Base-by-base conservation (phyloP, 2,113 vertebrate species). In the Melanotaenia duboulayi region DNA sequence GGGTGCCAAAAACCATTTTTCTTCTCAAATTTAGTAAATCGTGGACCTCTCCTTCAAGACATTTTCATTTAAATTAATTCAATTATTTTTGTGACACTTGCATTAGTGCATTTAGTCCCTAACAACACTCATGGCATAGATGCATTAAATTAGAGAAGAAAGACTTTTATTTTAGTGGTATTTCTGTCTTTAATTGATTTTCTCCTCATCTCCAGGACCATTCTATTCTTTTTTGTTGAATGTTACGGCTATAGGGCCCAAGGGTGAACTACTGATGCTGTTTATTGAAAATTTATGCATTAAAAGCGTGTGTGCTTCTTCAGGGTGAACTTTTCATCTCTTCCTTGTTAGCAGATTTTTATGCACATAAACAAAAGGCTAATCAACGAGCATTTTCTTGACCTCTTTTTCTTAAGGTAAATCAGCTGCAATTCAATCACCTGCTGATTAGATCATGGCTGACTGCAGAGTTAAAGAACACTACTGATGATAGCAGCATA, bases 291-390 rank as follows among this genome's bases (percentile, higher is more conserved):
- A 28, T 40, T 40, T 40, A 16, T 42, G 28, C 25, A 24, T 25
- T 46, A 16, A 48, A 73, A 25, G 11, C 55, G 17, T 44, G 37
- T 24, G 5, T 39, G 52, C 68, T 35, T 54, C 65, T 50, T 54
- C 59, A 42, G 25, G 42, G 35, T 71, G 49, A 66, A 72, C 67
- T 40, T 64, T 50, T 57, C 58, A 65, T 76, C 68, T 60, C 52
- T 72, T 73, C 32, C 75, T 59, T 39, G 56, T 78, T 78, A 69
- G 50, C 14, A 42, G 12, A 24, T 17, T 68, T 68, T 75, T 57
- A 66, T 44, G 22, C 71, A 48, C 66, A 68, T 46, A 52, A 64
- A 67, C 66, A 48, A 57, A 59, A 56, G 52, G 56, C 20, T 35
- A 35, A 35, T 35, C 25, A 68, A 61, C 63, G 23, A 40, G 50